A percentile compares a stretch with the other conserved stretches of the same genome.
phyloP scores from a whole-genome alignment of 2,113 vertebrate genomes.

The Mellivora capensis region DNA sequence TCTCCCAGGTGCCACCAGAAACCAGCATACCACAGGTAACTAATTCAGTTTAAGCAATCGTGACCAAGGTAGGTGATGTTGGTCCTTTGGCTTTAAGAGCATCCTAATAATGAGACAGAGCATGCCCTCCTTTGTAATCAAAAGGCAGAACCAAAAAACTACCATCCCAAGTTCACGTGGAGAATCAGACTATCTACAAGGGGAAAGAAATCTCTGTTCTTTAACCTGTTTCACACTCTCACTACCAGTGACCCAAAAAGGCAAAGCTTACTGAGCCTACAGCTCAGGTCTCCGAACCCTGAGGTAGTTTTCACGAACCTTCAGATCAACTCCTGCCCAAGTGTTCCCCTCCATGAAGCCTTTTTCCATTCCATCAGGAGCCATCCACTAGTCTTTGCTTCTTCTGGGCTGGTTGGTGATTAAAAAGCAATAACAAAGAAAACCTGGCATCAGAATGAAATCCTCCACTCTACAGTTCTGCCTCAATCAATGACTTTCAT shows the following conservation, averaged over 20 bases:
- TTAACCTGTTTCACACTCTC: neutral
- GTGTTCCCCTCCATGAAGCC: neutral
- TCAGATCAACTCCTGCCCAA: neutral
- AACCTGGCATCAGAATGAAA: neutral
- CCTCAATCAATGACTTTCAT: neutral
- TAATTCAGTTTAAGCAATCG: neutral
- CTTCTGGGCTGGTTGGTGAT: neutral
- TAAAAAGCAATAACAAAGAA: neutral
- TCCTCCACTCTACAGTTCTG: neutral
- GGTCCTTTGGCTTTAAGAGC: neutral
- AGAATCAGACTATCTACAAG: neutral
- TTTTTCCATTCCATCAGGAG: neutral
- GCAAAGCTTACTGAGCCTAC: neutral
- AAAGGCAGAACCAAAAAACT: neutral
- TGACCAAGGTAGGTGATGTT: neutral
- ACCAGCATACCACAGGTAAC: neutral
- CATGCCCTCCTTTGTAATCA: neutral
- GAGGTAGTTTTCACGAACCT: neutral
- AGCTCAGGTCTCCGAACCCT: neutral
- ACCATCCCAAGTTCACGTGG: neutral
- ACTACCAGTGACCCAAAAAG: neutral
- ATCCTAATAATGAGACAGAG: neutral
- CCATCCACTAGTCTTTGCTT: neutral
- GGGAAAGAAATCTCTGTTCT: neutral
- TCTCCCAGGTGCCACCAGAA: neutral